Conservation (phyloP, 64 coral and sea anemone species). For the Porites australiensis region DNA sequence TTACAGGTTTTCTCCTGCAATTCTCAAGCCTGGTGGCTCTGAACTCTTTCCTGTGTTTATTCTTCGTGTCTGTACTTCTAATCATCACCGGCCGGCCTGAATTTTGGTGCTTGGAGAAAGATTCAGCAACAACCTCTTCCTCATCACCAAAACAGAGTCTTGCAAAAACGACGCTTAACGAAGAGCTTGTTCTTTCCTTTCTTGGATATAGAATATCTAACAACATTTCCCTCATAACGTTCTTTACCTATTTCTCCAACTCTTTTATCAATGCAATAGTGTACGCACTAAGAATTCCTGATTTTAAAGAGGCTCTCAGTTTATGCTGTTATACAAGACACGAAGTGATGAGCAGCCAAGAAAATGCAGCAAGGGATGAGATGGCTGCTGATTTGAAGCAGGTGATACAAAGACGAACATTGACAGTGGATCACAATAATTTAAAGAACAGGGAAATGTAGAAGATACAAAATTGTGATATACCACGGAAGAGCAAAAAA, state of each 20-base stretch:
- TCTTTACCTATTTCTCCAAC: not conserved
- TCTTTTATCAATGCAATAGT: not conserved
- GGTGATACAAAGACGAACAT: not conserved
- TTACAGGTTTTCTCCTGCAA: not conserved
- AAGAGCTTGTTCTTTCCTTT: not conserved
- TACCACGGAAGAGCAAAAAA: too few species aligned
- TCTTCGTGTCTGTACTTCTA: too few species aligned
- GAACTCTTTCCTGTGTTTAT: too few species aligned
- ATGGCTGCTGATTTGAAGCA: not conserved
- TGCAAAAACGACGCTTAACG: not conserved
- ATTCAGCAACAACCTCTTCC: too few species aligned
- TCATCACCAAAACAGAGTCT: too few species aligned
- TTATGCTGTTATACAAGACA: not conserved
- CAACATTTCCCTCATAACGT: not conserved
- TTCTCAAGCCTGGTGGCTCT: not conserved
- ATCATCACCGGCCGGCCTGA: too few species aligned
- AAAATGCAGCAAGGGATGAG: not conserved
- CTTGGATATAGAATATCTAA: not conserved
- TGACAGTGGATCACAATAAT: not conserved
- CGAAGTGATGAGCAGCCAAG: not conserved
- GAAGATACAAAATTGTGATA: too few species aligned
- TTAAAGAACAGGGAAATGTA: not conserved
- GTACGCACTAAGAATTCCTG: not conserved
- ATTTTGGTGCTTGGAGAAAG: too few species aligned
- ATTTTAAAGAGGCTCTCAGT: not conserved